These are phyloP conservation scores for Pelecanoides urinatrix DNA, from an alignment of 2,113 vertebrate genomes.

Conservation along the genomic window DNA sequence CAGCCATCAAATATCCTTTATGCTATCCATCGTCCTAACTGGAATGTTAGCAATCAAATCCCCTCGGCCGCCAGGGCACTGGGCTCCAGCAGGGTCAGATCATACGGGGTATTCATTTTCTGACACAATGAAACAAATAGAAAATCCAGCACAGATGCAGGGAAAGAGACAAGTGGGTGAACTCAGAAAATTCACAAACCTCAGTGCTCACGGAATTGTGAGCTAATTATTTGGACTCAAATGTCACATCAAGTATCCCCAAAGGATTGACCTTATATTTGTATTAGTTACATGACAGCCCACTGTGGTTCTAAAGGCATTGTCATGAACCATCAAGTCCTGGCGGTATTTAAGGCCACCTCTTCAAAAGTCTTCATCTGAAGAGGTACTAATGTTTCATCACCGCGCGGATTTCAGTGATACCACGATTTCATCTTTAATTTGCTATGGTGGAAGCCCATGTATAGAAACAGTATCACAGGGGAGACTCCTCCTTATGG, in stretches of 20 bases:
- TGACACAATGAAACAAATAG: constrained; percentile 8
- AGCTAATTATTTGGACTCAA: constrained; percentile 9
- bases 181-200: background rate
- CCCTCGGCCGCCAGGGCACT: background rate
- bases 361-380: background rate
- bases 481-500: background rate
- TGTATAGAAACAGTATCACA: background rate
- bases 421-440: background rate
- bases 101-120: background rate
- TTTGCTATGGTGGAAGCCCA: background rate
- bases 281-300: background rate
- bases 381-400: background rate
- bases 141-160: constrained; percentile 7
- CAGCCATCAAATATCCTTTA: constrained; percentile 33
- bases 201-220: background rate
- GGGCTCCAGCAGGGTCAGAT: background rate
- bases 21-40: background rate
- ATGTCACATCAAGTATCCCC: background rate
- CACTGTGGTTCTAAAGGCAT: background rate
- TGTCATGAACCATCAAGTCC: background rate
- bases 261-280: constrained; percentile 19
- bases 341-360: background rate
- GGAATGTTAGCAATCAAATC: background rate
- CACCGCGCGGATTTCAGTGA: rapidly evolving
- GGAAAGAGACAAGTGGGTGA: background rate